phyloP scores from a whole-genome alignment of 37 sponge, comb jelly and placozoan species.

The Amphimedon queenslandica region DNA sequence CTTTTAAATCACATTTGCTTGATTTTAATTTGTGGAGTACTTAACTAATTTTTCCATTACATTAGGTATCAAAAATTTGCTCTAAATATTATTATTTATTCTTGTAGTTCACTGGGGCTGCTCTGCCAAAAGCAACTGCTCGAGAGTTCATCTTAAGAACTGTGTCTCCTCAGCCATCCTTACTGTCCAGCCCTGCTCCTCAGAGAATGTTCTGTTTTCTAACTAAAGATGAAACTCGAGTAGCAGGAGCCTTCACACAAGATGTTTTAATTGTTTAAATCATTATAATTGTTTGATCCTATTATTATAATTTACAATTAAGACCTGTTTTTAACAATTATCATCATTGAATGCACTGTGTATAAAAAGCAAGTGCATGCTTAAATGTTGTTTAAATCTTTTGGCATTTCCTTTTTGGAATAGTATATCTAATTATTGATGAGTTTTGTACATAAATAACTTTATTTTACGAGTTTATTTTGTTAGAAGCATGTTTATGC shows the following conservation, averaged over 20 bases:
- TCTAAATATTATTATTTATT: too few species aligned
- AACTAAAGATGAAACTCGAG: conserved; percentile 69
- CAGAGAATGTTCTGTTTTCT: conserved; percentile 80
- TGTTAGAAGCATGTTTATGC: too few species aligned
- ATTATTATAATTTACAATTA: not conserved
- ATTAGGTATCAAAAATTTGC: not conserved
- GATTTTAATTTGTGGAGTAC: too few species aligned
- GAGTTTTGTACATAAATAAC: too few species aligned
- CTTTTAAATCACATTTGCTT: too few species aligned
- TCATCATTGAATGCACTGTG: not conserved
- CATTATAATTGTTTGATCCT: not conserved
- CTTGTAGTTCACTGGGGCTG: too few species aligned
- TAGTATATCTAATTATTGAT: too few species aligned
- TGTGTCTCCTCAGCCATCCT: conserved; percentile 30
- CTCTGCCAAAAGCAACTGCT: conserved; percentile 19
- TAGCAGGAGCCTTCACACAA: conserved; percentile 77
- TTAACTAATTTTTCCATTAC: too few species aligned
- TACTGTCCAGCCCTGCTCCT: conserved; percentile 42
- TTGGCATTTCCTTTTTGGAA: too few species aligned
- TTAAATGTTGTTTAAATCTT: too few species aligned
- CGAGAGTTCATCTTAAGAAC: conserved; percentile 71
- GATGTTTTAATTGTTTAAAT: conserved; percentile 36
- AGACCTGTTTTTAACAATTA: not conserved
- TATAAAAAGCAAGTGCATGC: too few species aligned
- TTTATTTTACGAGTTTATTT: too few species aligned